These are phyloP conservation scores for Pteria penguin DNA, from an alignment of 2,888 invertebrate genomes.

Conservation along the genomic window DNA sequence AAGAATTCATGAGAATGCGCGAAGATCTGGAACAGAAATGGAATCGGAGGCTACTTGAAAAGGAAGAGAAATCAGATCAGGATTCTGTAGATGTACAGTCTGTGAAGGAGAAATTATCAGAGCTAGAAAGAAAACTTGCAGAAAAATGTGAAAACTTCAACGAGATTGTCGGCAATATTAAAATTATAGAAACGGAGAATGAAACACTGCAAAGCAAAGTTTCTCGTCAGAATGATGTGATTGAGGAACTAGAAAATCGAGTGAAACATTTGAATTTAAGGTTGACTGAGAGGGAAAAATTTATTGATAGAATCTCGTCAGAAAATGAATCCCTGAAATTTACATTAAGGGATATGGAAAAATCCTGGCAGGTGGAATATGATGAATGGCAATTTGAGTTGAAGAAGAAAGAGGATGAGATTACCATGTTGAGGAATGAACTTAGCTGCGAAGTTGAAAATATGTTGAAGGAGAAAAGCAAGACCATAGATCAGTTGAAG, in stretches of 20 bases:
- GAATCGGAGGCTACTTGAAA: neutral
- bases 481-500: constrained; percentile 7
- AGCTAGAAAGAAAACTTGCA: neutral
- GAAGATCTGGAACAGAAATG: neutral
- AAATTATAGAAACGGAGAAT: neutral
- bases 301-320: neutral
- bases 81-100: neutral
- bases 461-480: constrained; percentile 8
- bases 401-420: neutral
- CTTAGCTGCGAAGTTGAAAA: constrained; percentile 11
- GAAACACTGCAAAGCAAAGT: constrained; percentile 38
- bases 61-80: neutral
- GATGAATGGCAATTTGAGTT: neutral
- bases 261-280: constrained; percentile 26
- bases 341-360: neutral
- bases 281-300: neutral
- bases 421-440: constrained; percentile 5
- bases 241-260: constrained; percentile 33
- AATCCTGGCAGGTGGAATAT: neutral
- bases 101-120: neutral
- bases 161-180: neutral
- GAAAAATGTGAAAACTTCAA: neutral
- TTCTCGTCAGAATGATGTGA: constrained; percentile 31
- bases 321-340: constrained; percentile 3
- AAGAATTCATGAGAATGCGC: constrained; percentile 8